These are phyloP conservation scores for Paratilapia polleni DNA, from an alignment of 2,113 vertebrate species.

Conservation along the genomic window DNA sequence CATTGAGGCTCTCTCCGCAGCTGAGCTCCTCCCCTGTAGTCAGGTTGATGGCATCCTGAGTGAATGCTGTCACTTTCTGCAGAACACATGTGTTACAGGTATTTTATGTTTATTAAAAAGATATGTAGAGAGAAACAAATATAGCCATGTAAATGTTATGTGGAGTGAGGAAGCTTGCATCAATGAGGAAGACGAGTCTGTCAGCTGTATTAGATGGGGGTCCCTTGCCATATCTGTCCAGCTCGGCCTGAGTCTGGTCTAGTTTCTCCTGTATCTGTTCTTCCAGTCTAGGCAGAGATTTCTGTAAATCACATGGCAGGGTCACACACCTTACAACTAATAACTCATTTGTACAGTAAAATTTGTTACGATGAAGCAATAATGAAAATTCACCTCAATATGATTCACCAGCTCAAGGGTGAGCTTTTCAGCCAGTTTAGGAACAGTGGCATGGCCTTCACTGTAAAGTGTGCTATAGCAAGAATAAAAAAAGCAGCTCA, in stretches of 20 bases:
- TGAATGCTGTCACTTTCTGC: slow-evolving; percentile 86
- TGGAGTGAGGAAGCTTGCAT: slow-evolving; percentile 60
- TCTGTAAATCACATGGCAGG: slow-evolving; percentile 47
- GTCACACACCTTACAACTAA: background rate
- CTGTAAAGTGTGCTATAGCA: slow-evolving; percentile 66
- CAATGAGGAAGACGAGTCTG: slow-evolving; percentile 70
- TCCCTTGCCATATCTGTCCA: slow-evolving; percentile 75
- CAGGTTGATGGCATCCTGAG: slow-evolving; percentile 68
- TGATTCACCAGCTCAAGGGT: slow-evolving; percentile 80
- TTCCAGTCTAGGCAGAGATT: slow-evolving; percentile 75
- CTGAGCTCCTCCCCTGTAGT: slow-evolving; percentile 82
- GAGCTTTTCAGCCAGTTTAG: slow-evolving; percentile 80
- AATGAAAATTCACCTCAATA: slow-evolving; percentile 69
- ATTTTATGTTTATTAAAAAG: background rate
- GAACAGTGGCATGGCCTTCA: slow-evolving; percentile 74
- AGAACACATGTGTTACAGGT: background rate
- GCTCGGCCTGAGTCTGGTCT: slow-evolving; percentile 63
- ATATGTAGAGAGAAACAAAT: background rate
- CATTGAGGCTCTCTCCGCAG: slow-evolving; percentile 43
- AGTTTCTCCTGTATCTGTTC: slow-evolving; percentile 79
- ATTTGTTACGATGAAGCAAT: background rate
- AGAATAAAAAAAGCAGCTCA: background rate
- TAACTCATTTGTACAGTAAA: rapidly evolving
- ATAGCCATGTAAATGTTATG: background rate
- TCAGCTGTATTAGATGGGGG: slow-evolving; percentile 69